Base-by-base conservation (phyloP, 2,113 vertebrate species). In the Thamnophis sirtalis region DNA sequence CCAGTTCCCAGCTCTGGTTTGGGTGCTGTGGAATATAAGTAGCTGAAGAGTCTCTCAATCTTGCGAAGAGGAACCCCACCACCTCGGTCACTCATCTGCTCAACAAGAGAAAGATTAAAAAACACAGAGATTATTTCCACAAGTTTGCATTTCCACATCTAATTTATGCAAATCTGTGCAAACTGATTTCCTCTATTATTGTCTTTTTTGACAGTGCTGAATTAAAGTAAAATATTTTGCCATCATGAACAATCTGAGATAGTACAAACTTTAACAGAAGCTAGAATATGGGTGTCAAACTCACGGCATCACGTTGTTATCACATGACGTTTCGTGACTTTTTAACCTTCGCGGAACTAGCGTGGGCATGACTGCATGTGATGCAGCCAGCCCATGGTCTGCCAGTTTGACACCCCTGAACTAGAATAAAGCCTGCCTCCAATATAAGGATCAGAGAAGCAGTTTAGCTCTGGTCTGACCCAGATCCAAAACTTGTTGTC, bases 11-110 rank as follows among this genome's bases (percentile, higher is more conserved):
- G 97, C 95, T 98, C 97, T 0, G 99, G 99, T 7, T 98, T 97
- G 2, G 99, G 99, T 0, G 99, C 99, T 0, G 99, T 99, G 19
- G 98, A 98, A 96, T 98, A 99, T 98, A 99, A 98, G 97, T 99
- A 99, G 96, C 99, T 99, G 97, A 99, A 99, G 84, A 99, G 98
- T 2, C 98, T 98, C 90, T 99, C 98, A 0, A 98, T 99, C 97
- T 98, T 98, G 13, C 99, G 96, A 92, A 98, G 98, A 3, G 99
- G 98, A 55, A 99, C 98, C 0, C 99, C 99, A 9, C 99, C 97
- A 0, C 99, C 99, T 92, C 96, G 97, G 97, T 99, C 99, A 22
- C 98, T 99, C 98, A 99, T 98, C 99, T 99, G 84, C 50, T 87
- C 43, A 88, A 92, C 1, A 24, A 0, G 9, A 63, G 0, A 55